A percentile compares a stretch with the other conserved stretches of the same genome.
Conservation (phyloP, 2,797 vertebrate species). For the Sternarchorhynchus goeldii region DNA sequence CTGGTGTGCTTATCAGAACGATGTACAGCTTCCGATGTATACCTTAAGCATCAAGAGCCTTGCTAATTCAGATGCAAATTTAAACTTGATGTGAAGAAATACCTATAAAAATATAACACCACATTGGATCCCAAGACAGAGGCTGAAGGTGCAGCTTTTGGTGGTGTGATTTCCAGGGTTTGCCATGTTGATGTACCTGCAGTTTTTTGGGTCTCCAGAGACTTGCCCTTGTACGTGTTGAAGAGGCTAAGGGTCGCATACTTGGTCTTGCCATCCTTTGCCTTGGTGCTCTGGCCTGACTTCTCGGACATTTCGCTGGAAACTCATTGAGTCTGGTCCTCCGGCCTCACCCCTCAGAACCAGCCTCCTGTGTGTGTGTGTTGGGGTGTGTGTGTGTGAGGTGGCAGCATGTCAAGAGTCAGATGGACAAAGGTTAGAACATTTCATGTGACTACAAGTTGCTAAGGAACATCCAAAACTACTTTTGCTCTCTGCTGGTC, state of each 20-base stretch:
- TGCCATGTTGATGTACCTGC: slow-evolving; percentile 81
- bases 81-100: too few species aligned
- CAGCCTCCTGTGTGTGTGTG: slow-evolving; percentile 71
- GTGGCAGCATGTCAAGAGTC: background rate
- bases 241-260: slow-evolving; percentile 99
- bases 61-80: background rate
- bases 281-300: slow-evolving; percentile 99
- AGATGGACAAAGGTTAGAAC: too few species aligned
- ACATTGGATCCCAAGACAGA: background rate
- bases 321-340: slow-evolving; percentile 99
- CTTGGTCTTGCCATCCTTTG: slow-evolving; percentile 99
- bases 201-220: slow-evolving; percentile 98
- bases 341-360: slow-evolving; percentile 86
- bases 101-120: background rate
- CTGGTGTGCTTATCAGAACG: slow-evolving; percentile 11
- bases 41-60: background rate
- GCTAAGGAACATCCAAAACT: background rate
- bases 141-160: too few species aligned
- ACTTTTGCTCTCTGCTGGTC: too few species aligned
- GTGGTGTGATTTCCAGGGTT: background rate
- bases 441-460: background rate
- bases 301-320: slow-evolving; percentile 99
- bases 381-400: background rate
- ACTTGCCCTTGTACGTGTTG: slow-evolving; percentile 99
- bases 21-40: background rate